A percentile compares a stretch with the other conserved stretches of the same genome.
Evolutionary conservation across 2,113 vertebrate genomes (phyloP).

Genomic region (Pantherophis guttatus): DNA sequence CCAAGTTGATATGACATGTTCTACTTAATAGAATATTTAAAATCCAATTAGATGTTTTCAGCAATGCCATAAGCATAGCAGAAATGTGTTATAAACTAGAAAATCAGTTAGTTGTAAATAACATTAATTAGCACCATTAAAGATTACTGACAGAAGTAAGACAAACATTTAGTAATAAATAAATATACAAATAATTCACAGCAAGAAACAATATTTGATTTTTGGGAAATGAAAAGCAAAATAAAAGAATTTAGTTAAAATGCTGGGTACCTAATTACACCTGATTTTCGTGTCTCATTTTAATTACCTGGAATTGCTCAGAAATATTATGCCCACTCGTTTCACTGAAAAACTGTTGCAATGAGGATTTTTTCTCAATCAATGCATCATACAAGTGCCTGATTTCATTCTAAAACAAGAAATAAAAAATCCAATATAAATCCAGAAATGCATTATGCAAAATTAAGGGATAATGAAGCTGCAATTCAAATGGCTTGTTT

Average conservation of each 20-base stretch:
- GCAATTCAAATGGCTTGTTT: neutral
- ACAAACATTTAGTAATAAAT: neutral
- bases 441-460: constrained; percentile 12
- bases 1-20: neutral
- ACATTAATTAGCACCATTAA: neutral
- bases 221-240: neutral
- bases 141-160: neutral
- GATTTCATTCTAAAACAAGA: constrained; percentile 73
- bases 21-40: neutral
- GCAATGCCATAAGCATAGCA: neutral
- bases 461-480: constrained; percentile 13
- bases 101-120: neutral
- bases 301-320: constrained; percentile 80
- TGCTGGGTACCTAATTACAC: neutral
- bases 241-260: constrained; percentile 21
- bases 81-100: neutral
- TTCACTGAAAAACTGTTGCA: constrained; percentile 68
- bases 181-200: neutral
- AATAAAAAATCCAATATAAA: neutral
- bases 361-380: constrained; percentile 70
- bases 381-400: constrained; percentile 79
- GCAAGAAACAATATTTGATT: neutral
- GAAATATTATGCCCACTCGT: constrained; percentile 45
- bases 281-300: neutral
- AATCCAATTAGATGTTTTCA: neutral